Base-by-base conservation (phyloP, 2,113 vertebrate genomes). In the Saguinus midas region DNA sequence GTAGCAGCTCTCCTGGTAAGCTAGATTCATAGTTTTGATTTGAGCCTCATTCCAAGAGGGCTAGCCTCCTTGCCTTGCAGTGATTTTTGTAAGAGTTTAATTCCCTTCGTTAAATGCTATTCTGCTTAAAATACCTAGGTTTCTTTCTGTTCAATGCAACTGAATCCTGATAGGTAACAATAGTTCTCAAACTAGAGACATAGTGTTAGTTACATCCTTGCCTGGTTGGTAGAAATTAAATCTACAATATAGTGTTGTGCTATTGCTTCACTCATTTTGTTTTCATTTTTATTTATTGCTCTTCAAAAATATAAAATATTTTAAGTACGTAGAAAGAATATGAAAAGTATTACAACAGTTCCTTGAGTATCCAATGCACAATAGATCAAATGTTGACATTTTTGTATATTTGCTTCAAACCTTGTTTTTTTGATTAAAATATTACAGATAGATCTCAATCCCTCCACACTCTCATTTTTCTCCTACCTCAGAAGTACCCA, bases 241-340 rank as follows among this genome's bases (percentile, higher is more conserved):
- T 43, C 6, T 84, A 52, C 70, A 66, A 95, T 50, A 35, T 1
- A 64, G 4, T 73, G 2, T 68, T 25, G 52, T 94, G 13, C 10
- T 86, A 10, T 64, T 61, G 48, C n/a, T 81, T 80, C 23, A 89
- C 20, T 75, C 6, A 52, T 75, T 95, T 68, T 72, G 11, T 82
- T 75, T n/a, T 32, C 43, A 64, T 52, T 81, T 81, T 79, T 55
- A 12, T 76, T 90, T 90, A 64, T 8, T 95, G 11, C 11, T 45
- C 48, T 81, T 85, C 25, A 95, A 94, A 81, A 43, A 48, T 72
- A 66, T 64, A 12, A 81, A 95, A 23, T 82, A 92, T 76, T 86
- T 92, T 25, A 94, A 68, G 35, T 32, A 76, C 52, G 72, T 35
- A 73, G 23, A 50, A 68, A 93, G 13, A 35, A 25, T 29, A 45